Percentiles rank a stretch among this genome's conserved stretches.
These are phyloP conservation scores for Hemiscyllium ocellatum DNA, from an alignment of 2,113 vertebrate species.

Conservation along the genomic window DNA sequence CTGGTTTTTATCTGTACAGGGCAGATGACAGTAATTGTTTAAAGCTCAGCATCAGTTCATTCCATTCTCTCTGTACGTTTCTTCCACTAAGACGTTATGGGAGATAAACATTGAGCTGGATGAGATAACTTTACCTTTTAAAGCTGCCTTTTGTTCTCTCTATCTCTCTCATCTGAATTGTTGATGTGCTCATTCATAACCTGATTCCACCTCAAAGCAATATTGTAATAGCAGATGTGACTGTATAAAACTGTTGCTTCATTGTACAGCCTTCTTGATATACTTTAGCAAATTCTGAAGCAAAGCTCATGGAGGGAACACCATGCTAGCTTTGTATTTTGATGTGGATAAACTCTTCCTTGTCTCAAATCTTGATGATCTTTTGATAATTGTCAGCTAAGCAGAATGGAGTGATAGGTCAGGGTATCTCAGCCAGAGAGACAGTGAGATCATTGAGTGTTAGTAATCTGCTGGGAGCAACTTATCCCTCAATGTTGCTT, in stretches of 20 bases:
- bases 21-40: background rate
- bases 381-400: background rate
- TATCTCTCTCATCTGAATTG: no score
- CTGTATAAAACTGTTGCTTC: background rate
- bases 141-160: background rate
- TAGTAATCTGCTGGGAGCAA: background rate
- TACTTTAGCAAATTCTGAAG: background rate
- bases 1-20: background rate
- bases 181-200: background rate
- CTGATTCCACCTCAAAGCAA: background rate
- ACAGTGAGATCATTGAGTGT: background rate
- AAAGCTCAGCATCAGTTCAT: background rate
- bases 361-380: background rate
- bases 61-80: background rate
- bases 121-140: background rate
- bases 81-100: background rate
- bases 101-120: background rate
- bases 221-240: background rate
- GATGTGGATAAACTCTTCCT: background rate
- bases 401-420: background rate
- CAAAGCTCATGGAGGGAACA: background rate
- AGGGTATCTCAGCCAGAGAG: background rate
- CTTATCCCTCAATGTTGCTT: background rate
- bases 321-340: background rate
- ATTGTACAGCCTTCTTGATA: background rate